These are phyloP conservation scores for Electrophaes corylata DNA, from an alignment of 2,888 invertebrate species.

Conservation along the genomic window DNA sequence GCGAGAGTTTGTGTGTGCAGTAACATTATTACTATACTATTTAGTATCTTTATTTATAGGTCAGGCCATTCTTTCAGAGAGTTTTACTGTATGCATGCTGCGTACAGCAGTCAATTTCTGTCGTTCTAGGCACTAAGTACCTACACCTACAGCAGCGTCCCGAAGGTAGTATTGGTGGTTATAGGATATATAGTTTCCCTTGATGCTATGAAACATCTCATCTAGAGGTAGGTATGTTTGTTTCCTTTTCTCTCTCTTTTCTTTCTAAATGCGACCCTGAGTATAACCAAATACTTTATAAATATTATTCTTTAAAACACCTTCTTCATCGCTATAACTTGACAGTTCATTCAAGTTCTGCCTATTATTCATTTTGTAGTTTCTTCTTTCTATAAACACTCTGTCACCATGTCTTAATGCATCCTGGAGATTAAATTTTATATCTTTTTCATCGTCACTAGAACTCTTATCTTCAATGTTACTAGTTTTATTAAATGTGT, in stretches of 20 bases:
- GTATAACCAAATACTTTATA: slow-evolving; percentile 42
- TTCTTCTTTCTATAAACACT: slow-evolving; percentile 6
- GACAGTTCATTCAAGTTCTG: slow-evolving; percentile 17
- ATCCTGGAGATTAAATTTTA: slow-evolving; percentile 19
- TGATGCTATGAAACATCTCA: no score
- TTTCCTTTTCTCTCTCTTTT: neutral
- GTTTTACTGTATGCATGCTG: no score
- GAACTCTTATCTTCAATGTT: neutral
- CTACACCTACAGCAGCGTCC: no score
- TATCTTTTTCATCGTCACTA: slow-evolving; percentile 1
- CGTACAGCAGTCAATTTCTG: no score
- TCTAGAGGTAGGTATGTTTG: no score
- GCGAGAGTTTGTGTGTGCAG: no score
- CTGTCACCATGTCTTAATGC: slow-evolving; percentile 9
- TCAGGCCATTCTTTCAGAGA: no score
- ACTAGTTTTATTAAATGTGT: neutral
- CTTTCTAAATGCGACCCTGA: neutral
- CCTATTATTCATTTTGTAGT: neutral
- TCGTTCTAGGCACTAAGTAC: no score
- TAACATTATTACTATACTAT: no score
- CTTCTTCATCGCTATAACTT: slow-evolving; percentile 44
- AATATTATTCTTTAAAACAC: slow-evolving; percentile 42
- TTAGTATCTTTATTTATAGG: no score
- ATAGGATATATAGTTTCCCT: no score
- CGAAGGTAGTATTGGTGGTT: no score